phyloP scores from a whole-genome alignment of 2,888 invertebrate genomes.

The Pammene fasciana region DNA sequence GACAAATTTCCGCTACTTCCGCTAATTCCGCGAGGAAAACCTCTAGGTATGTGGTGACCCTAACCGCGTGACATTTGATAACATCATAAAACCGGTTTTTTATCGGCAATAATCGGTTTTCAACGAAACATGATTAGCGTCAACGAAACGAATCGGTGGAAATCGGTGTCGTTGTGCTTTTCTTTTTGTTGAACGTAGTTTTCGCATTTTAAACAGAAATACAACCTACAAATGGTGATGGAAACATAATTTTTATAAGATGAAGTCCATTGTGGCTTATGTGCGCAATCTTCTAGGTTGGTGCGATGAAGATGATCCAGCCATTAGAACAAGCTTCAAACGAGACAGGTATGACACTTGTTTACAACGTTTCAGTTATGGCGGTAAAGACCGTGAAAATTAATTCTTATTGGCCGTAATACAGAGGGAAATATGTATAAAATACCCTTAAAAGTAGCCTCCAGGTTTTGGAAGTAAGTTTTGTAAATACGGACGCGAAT shows the following conservation, averaged over 20 bases:
- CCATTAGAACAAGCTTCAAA: constrained; percentile 68
- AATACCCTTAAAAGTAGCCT: constrained; percentile 67
- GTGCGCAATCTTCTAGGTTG: constrained; percentile 72
- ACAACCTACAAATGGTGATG: constrained; percentile 63
- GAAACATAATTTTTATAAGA: constrained; percentile 66
- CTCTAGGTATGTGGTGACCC: too few relatives aligned
- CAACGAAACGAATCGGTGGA: constrained; percentile 42
- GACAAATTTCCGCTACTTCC: too few relatives aligned
- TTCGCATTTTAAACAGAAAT: constrained; percentile 47
- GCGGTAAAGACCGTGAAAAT: constrained; percentile 74
- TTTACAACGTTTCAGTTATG: constrained; percentile 78
- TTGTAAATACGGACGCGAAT: constrained; percentile 4
- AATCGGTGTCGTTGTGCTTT: constrained; percentile 44
- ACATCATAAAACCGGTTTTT: constrained; percentile 16
- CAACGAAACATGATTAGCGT: constrained; percentile 35
- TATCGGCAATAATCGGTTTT: constrained; percentile 31
- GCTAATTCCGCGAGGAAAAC: too few relatives aligned
- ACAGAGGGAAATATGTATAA: constrained; percentile 60
- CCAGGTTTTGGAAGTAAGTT: constrained; percentile 74
- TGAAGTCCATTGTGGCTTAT: constrained; percentile 76
- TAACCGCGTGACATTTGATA: not conserved
- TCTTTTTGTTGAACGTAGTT: constrained; percentile 46
- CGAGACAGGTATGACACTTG: constrained; percentile 81
- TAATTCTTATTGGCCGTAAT: constrained; percentile 45
- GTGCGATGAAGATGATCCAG: constrained; percentile 61